Evolutionary conservation across 2,888 invertebrate genomes (phyloP), one percentile per base, ranked within the genome.

Genomic region (Melanostoma mellinum): DNA sequence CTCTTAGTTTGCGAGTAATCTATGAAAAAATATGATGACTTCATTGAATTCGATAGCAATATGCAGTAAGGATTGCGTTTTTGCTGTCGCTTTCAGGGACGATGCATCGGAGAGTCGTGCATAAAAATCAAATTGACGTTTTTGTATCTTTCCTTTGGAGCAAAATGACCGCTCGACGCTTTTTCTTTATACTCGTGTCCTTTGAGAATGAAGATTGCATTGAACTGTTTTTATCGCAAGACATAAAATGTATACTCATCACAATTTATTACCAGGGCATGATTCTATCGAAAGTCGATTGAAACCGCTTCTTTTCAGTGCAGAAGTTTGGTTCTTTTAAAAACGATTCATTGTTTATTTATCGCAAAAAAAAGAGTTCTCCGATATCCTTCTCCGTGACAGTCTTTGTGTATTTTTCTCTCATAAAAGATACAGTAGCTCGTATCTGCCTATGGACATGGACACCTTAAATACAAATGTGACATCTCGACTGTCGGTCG

Each of bases 11-110:
- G 53, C 32, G 20, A 44, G 74, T 60, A 52, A 75, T 75, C 53
- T 60, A 9, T 68, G 48, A 9, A 76, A 76, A 20, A 1, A 76
- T 76, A 76, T 76, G 60, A 76, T 69, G 69, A 69, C 76, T 69
- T 76, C 69, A 76, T 76, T 61, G 76, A 55, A 61, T 76, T 61
- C 61, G 33, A 48, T 20, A 52, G 44, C 65, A 32, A 3, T 48
- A 65, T 53, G 20, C n/a, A 53, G 46, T 8, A 20, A 46, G 35
- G 44, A 44, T 10, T 44, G 32, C 42, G 20, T 20, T 20, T 20
- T 58, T 30, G 30, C 9, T 30, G 9, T 9, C 20, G 20, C 20
- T 20, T 20, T 20, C 20, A 35, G 38, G 44, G 55, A 55, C 55
- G 50, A 53, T 53, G 35, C 30, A 53, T 42, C 33, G 32, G 44